Evolutionary conservation across 2,888 invertebrate genomes (phyloP), one percentile per base, ranked within the genome.

Genomic region (Therioaphis trifolii): DNA sequence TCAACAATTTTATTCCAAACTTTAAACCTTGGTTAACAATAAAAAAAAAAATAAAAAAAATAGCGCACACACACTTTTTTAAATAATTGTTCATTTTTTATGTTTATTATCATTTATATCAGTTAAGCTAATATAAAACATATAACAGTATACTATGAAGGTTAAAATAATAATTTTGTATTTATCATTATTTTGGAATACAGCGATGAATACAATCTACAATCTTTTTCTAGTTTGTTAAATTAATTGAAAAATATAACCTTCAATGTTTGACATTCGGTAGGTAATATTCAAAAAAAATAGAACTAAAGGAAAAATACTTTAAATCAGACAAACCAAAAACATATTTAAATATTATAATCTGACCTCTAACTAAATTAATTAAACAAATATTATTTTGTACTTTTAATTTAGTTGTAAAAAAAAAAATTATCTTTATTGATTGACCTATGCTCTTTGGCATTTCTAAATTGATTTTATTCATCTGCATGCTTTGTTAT

Each of bases 241-340:
- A 58, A 71, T 61, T 61, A 29, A 46, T 14, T 71, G 15, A 21
- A 49, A 55, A 80, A 40, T 69, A 79, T 82, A 74, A 82, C 82
- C 82, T 82, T 82, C 82, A 63, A 49, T 18, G 63, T 49, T 61
- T 80, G 46, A 72, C 61, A 80, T 72, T 71, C 55, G 35, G 46
- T 24, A 46, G 35, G 46, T 24, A 46, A 49, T 61, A 49, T 77
- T 27, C n/a, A 61, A 63, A 43, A 63, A 43, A 71, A 69, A 72
- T 40, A 21, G 9, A 40, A 27, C 27, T 69, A n/a, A 43, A 24
- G 46, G 4, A 49, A 7, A 21, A 61, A 55, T 52, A 49, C 66
- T 66, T 68, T 29, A 77, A 35, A 63, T 27, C 63, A 77, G 21
- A 52, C 52, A 78, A 52, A 68, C n/a, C 21, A 24, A 68, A 68